Base-by-base conservation (phyloP, 2,888 invertebrate genomes). In the Agriopis leucophaearia region DNA sequence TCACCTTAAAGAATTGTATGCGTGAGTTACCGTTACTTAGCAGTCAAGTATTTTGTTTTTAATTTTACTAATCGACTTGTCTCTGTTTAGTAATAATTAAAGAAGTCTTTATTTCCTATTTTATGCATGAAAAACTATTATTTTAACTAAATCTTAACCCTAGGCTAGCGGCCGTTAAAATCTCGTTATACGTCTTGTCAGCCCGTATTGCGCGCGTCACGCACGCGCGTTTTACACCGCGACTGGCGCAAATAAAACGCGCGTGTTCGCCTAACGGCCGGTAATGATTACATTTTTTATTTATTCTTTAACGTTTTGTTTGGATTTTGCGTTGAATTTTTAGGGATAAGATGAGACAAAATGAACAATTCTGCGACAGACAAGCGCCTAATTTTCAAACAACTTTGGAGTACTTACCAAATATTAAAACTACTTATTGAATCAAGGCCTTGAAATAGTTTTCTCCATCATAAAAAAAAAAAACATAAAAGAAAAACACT, bases 211-310 rank as follows among this genome's bases (percentile, higher is more conserved):
- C 35, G 44, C 47, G 64, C 79, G 81, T 79, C 76, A 80, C 77
- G 78, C 78, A 66, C 71, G 66, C 70, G 69, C 61, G 13, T 66
- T 74, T 78, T 73, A 78, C 72, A 74, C 70, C 62, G 60, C 68
- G 72, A 72, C 85, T 83, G 81, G 81, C 79, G 79, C 81, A 81
- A 81, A 87, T 86, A 87, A 86, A 87, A 85, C 81, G 76, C 75
- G 78, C 82, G 82, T 86, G 85, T 86, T 80, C 80, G 77, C 79
- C 79, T 81, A 86, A 86, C 86, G 82, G 84, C 78, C 79, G 79
- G 83, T 85, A 84, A 88, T 88, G 82, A 88, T 88, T 86, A 84
- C 79, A 83, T 84, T 84, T 81, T 82, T 78, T 72, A 72, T 76
- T 75, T 77, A 77, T 76, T 79, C 78, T 72, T 64, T 72, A 73